Percentiles rank a stretch among this genome's conserved stretches.
These are phyloP conservation scores for Ctenodactylus gundi DNA, from an alignment of 2,113 vertebrate genomes.

Conservation along the genomic window DNA sequence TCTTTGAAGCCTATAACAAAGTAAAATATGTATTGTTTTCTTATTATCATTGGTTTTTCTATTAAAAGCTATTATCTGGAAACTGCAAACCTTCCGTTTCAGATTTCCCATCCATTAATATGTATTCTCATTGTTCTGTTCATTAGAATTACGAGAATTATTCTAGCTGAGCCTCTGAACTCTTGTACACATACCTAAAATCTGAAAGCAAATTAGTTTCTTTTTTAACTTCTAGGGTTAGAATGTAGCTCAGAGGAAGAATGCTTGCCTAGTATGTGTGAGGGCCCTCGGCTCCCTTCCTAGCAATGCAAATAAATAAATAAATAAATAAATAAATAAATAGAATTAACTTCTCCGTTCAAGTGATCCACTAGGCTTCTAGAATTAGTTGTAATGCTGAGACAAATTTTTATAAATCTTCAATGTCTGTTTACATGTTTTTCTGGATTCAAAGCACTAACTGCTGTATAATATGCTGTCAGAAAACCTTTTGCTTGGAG, in stretches of 20 bases:
- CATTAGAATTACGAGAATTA: neutral
- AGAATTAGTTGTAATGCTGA: neutral
- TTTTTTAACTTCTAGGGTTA: neutral
- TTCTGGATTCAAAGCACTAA: slow-evolving; percentile 29
- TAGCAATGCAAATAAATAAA: neutral
- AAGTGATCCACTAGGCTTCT: neutral
- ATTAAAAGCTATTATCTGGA: neutral
- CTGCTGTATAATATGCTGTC: neutral
- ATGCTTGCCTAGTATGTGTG: neutral
- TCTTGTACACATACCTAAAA: neutral
- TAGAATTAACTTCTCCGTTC: neutral
- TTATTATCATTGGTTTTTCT: neutral
- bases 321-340: neutral
- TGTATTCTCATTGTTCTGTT: neutral
- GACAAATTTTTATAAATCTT: neutral
- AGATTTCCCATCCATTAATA: neutral
- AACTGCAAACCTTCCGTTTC: neutral
- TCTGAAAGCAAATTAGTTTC: neutral
- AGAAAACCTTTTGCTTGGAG: neutral
- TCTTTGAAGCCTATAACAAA: neutral
- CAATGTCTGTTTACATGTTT: neutral
- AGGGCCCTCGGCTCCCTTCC: neutral
- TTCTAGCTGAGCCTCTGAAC: neutral
- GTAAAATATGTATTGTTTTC: neutral
- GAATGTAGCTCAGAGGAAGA: neutral